Conservation (phyloP, 2,888 invertebrate genomes). For the Agonopterix alstromeriana region DNA sequence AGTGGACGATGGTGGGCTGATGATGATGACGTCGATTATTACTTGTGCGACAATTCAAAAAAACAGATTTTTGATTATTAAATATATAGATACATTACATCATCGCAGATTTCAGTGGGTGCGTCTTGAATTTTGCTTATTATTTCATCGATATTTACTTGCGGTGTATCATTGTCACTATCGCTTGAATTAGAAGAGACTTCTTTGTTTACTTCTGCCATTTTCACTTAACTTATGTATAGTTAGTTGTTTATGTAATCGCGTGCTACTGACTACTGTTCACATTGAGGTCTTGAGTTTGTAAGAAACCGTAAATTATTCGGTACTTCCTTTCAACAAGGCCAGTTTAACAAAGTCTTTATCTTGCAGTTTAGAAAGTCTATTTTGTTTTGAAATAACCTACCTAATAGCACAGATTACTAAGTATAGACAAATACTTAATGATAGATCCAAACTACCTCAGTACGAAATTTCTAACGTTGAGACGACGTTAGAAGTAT, state of each 20-base stretch:
- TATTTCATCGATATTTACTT: slow-evolving; percentile 37
- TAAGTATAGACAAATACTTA: too few relatives aligned
- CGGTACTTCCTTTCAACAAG: slow-evolving; percentile 49
- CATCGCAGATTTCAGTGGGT: slow-evolving; percentile 39
- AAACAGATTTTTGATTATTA: too few relatives aligned
- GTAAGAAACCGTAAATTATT: slow-evolving; percentile 20
- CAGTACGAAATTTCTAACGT: too few relatives aligned
- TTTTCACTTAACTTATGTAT: slow-evolving; percentile 1
- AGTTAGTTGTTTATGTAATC: slow-evolving; percentile 21
- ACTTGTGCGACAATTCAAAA: too few relatives aligned
- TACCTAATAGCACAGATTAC: too few relatives aligned
- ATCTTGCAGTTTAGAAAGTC: too few relatives aligned
- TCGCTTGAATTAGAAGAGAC: slow-evolving; percentile 12
- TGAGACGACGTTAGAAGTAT: too few relatives aligned
- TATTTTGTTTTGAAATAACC: too few relatives aligned
- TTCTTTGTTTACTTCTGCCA: background rate
- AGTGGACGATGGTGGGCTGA: too few relatives aligned
- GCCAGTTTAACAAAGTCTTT: slow-evolving; percentile 16
- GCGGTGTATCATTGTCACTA: slow-evolving; percentile 14
- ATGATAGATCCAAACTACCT: too few relatives aligned
- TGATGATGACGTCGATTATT: too few relatives aligned
- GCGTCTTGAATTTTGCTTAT: slow-evolving; percentile 35
- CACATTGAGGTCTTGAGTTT: background rate
- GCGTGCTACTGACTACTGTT: slow-evolving; percentile 32
- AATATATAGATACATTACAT: slow-evolving; percentile 13